These are phyloP conservation scores for Heterohyrax brucei DNA, from an alignment of 2,797 vertebrate species.

Conservation along the genomic window DNA sequence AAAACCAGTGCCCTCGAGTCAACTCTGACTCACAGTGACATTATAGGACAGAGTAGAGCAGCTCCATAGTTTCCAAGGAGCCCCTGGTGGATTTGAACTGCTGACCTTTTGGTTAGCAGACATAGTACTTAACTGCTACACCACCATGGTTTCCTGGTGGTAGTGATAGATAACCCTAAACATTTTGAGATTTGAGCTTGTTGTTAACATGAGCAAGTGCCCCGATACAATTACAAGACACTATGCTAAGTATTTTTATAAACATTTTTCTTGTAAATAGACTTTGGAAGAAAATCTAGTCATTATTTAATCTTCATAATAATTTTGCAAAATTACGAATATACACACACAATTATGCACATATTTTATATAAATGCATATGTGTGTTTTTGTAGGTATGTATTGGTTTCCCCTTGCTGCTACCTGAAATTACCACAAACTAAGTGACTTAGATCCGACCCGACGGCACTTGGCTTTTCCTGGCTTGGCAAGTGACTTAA, in stretches of 20 bases:
- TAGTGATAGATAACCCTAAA: neutral
- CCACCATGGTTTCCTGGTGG: no score
- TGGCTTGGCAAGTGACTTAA: constrained; percentile 47
- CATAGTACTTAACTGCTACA: no score
- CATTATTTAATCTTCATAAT: constrained; percentile 55
- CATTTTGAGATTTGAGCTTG: neutral
- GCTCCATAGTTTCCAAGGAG: no score
- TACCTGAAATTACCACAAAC: constrained; percentile 21
- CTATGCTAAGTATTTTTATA: neutral
- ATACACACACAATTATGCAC: neutral
- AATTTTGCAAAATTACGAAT: constrained; percentile 35
- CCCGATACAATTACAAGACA: constrained; percentile 4
- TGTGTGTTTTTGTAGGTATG: neutral
- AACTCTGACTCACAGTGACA: no score
- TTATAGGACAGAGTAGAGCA: no score
- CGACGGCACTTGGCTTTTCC: no score
- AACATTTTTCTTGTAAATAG: constrained; percentile 51
- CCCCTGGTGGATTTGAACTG: no score
- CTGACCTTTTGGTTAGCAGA: no score
- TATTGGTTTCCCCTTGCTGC: constrained; percentile 43
- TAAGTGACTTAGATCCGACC: constrained; percentile 40
- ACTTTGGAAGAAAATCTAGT: constrained; percentile 51
- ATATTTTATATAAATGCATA: neutral
- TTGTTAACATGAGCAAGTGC: constrained; percentile 41
- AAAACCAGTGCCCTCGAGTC: no score